phyloP scores from a whole-genome alignment of 2,113 vertebrate genomes.

The Aythya baeri region DNA sequence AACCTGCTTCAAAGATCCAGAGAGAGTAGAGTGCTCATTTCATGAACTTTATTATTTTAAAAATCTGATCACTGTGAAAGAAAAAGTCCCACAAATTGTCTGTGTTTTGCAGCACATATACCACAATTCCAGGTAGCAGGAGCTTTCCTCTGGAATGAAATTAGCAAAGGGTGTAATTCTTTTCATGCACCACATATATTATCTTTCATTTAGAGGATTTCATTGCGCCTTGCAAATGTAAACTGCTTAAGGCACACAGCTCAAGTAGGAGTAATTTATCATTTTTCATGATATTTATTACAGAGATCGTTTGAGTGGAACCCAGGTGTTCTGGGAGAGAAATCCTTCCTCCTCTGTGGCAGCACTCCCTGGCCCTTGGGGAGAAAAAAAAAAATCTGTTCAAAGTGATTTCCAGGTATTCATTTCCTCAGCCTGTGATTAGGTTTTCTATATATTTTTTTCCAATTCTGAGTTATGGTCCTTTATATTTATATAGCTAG shows the following conservation, averaged over 20 bases:
- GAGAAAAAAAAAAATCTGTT: constrained; percentile 16
- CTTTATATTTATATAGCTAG: not conserved
- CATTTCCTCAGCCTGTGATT: constrained; percentile 23
- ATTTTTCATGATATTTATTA: constrained; percentile 30
- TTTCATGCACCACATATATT: not conserved
- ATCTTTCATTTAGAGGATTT: not conserved
- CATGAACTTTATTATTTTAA: not conserved
- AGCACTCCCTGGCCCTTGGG: not conserved
- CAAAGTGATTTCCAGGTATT: constrained; percentile 59
- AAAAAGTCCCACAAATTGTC: not conserved
- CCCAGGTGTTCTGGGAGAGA: constrained; percentile 47
- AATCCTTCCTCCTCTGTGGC: not conserved
- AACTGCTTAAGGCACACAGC: constrained; percentile 42
- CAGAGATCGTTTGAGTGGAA: not conserved
- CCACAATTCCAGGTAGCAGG: not conserved
- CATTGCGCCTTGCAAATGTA: constrained; percentile 21
- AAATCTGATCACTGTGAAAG: not conserved
- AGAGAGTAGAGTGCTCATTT: not conserved
- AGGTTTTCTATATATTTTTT: not conserved
- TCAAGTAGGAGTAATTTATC: constrained; percentile 46
- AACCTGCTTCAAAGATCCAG: not conserved
- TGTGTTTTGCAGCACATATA: not conserved
- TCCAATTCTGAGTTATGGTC: not conserved
- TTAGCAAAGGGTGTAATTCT: not conserved
- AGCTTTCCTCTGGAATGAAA: constrained; percentile 6